phyloP scores from a whole-genome alignment of 2,797 vertebrate species.

The Momotus momota region DNA sequence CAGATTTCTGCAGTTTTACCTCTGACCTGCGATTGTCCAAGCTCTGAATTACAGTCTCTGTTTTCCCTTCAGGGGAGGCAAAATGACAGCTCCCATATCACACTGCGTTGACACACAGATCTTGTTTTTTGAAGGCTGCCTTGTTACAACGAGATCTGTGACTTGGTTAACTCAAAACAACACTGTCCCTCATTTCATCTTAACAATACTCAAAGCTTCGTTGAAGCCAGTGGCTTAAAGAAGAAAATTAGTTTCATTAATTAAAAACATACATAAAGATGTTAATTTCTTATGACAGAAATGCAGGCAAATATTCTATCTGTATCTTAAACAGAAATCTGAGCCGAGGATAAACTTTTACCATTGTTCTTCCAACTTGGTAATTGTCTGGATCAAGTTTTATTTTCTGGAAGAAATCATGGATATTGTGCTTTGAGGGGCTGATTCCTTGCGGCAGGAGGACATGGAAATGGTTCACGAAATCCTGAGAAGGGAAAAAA shows the following conservation, averaged over 20 bases:
- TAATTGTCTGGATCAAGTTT: conserved; percentile 86
- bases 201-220: neutral
- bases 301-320: neutral
- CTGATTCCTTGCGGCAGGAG: conserved; percentile 86
- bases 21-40: neutral
- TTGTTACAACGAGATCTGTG: neutral
- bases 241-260: neutral
- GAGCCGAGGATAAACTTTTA: conserved; percentile 65
- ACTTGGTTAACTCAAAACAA: neutral
- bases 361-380: conserved; percentile 97
- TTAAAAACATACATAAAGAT: neutral
- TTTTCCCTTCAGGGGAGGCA: neutral
- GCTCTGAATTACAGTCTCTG: neutral
- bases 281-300: neutral
- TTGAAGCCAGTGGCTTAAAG: neutral
- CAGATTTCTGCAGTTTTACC: neutral
- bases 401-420: conserved; percentile 86
- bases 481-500: conserved; percentile 84
- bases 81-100: accelerated
- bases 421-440: conserved; percentile 86
- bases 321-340: neutral
- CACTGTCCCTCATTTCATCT: neutral
- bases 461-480: conserved; percentile 91
- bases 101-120: neutral
- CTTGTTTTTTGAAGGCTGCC: neutral